phyloP scores from a whole-genome alignment of 2,888 invertebrate species.

The Habrosyne pyritoides region DNA sequence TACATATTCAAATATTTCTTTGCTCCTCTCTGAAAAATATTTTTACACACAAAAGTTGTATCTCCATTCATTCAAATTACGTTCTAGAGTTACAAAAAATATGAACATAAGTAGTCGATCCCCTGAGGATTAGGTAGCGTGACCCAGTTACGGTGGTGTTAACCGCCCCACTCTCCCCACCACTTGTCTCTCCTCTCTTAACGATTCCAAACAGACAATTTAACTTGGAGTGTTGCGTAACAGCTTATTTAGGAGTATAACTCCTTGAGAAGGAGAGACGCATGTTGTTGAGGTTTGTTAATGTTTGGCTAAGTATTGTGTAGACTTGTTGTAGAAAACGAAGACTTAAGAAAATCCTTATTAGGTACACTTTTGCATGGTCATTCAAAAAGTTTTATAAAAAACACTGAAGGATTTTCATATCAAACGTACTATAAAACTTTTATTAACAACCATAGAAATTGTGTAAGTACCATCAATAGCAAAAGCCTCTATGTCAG shows the following conservation, averaged over 20 bases:
- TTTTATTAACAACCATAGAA: too few species aligned
- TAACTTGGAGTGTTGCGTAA: not conserved
- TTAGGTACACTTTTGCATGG: too few species aligned
- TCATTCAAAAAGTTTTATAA: too few species aligned
- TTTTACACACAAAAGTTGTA: not conserved
- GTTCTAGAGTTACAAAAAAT: not conserved
- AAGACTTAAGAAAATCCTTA: not conserved
- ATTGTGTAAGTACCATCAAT: too few species aligned
- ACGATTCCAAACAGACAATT: conserved; percentile 2
- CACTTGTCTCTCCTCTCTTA: not conserved
- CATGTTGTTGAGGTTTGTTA: not conserved
- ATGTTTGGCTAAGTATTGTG: not conserved
- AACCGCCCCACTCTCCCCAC: not conserved
- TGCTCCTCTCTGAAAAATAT: not conserved
- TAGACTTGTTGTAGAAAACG: not conserved
- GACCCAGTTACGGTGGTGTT: conserved; percentile 14
- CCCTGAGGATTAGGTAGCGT: conserved; percentile 14
- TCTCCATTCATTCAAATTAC: not conserved
- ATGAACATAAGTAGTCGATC: conserved; percentile 1
- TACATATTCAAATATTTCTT: not conserved
- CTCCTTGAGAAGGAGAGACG: not conserved
- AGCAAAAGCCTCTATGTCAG: too few species aligned
- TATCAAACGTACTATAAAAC: too few species aligned
- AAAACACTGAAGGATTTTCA: too few species aligned
- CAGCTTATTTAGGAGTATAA: conserved; percentile 1